Evolutionary conservation across 2,113 vertebrate species (phyloP), one percentile per base, ranked within the genome.

Genomic region (Propithecus coquereli): DNA sequence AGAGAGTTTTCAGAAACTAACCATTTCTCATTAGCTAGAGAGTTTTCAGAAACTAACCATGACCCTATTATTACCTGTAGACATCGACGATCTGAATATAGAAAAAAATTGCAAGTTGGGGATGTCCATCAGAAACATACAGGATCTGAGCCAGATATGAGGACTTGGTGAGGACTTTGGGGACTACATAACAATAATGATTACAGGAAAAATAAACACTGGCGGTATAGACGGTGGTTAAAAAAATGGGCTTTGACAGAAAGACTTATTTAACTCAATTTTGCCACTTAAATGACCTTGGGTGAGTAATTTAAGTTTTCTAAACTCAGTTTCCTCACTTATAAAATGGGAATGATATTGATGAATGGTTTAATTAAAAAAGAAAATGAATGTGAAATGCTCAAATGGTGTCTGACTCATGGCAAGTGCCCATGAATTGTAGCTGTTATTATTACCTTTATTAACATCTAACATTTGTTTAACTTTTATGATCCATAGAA

Each of bases 291-390:
- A 30, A 34, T 95, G 52, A 82, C 17, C 40, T 79, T 89, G 83
- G 34, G 34, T 47, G 94, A 73, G 34, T 97, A 87, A 71, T 90
- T 93, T 91, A 82, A 89, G 8, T 40, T 91, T 4, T n/a, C 9
- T 45, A 68, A 92, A 80, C 47, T 87, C 54, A 37, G 27, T 65
- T 95, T 96, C 25, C 65, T 94, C n/a, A 66, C 40, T 94, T 92
- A 74, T 86, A 79, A 79, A 87, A 77, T 91, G 66, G 66, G 17
- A 40, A 43, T 65, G 34, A 73, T 85, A 86, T 43, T 68, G 61
- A 34, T 71, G 57, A 93, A 12, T 83, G 45, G 10, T 88, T 95
- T 91, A 73, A 77, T 90, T 83, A 76, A 66, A 54, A 65, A 79
- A 83, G 52, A 80, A 89, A 90, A 88, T 90, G 17, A 40, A 17